A percentile compares a stretch with the other conserved stretches of the same genome.
Conservation (phyloP, 1,140 invertebrate species). For the Drosophila subobscura region DNA sequence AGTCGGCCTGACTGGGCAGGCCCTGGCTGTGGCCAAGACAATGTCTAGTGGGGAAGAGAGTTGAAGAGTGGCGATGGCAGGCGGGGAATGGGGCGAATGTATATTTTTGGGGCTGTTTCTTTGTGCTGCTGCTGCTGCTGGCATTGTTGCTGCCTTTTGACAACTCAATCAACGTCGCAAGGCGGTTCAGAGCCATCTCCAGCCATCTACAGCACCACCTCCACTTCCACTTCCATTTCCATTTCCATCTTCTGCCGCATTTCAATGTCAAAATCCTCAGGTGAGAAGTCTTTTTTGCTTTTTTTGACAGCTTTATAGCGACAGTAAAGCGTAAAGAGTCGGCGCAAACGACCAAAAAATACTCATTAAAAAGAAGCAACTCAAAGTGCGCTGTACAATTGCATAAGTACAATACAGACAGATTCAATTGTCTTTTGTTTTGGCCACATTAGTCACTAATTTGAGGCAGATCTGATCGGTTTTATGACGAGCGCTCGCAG, state of each 20-base stretch:
- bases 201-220: slow-evolving; percentile 3
- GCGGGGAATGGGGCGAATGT: slow-evolving; percentile 16
- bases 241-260: slow-evolving; percentile 29
- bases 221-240: neutral
- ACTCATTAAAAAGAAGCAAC: slow-evolving; percentile 55
- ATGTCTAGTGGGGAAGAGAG: slow-evolving; percentile 25
- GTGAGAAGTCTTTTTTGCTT: slow-evolving; percentile 68
- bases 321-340: slow-evolving; percentile 26
- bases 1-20: slow-evolving; percentile 8
- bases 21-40: slow-evolving; percentile 38
- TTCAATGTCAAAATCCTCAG: slow-evolving; percentile 63
- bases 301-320: slow-evolving; percentile 62
- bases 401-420: slow-evolving; percentile 6
- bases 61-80: no score
- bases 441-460: slow-evolving; percentile 52
- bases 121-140: slow-evolving; percentile 39
- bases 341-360: slow-evolving; percentile 53
- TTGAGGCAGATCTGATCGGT: slow-evolving; percentile 36
- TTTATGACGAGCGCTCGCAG: slow-evolving; percentile 25
- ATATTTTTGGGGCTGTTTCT: slow-evolving; percentile 43
- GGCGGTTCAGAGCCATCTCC: slow-evolving; percentile 27
- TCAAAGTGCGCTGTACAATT: slow-evolving; percentile 36
- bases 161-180: slow-evolving; percentile 64
- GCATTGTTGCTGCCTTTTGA: slow-evolving; percentile 54
- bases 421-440: slow-evolving; percentile 55